Evolutionary conservation across 2,797 vertebrate genomes (phyloP), one percentile per base, ranked within the genome.

Genomic region (Sebastes hubbsi): DNA sequence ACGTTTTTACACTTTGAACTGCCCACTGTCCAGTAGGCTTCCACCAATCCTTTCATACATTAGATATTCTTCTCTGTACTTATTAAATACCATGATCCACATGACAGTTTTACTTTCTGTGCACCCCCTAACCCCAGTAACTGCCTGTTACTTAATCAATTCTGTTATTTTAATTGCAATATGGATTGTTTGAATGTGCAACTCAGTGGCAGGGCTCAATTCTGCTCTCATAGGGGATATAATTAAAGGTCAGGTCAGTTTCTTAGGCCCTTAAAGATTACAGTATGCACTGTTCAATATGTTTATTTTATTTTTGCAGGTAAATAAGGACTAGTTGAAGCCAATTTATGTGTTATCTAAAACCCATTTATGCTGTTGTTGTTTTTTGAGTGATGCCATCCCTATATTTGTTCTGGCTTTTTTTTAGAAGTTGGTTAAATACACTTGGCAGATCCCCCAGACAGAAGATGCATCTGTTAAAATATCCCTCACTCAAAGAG

Each of bases 131-230:
- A 24, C 56, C 10, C 11, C 12, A 46, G 32, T 49, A 20, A 22
- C 64, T 67, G 54, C 61, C 64, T 58, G 60, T 67, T 55, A 60
- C 22, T 54, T 63, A 77, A 22, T 29, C 55, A 58, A 64, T 34
- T 20, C 36, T 34, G 67, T 70, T n/a, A 55, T 59, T 83, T 86
- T 78, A 80, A 78, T 78, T 78, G 34, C 42, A 52, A 20, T 83
- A 80, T 86, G 56, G 78, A 85, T 91, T 77, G 71, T 75, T 67
- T 68, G 10, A 78, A 71, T 24, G 14, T 78, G 67, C 32, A 27
- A 42, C 32, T 58, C 60, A 72, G 65, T 77, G 25, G 52, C 68
- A n/a, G 46, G 13, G 18, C 58, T 77, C 56, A 42, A 42, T 71
- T 72, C 55, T 83, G 56, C 54, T 77, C 56, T 38, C 64, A 49